These are phyloP conservation scores for Pseudococcus viburni DNA, from an alignment of 2,888 invertebrate species.

Conservation along the genomic window DNA sequence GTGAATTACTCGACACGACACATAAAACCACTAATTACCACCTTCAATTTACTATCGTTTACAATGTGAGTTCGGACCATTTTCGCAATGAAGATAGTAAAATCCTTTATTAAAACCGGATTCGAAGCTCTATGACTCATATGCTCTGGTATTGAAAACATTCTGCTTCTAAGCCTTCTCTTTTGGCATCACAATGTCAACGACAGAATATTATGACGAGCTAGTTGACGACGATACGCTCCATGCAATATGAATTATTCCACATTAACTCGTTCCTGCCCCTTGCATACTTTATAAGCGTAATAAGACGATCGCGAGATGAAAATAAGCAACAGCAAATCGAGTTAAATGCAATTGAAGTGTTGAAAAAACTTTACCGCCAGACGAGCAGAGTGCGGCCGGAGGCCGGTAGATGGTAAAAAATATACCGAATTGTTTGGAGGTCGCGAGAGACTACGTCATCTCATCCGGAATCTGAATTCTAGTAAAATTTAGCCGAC, in stretches of 20 bases:
- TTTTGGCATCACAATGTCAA: not conserved
- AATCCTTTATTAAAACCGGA: conserved; percentile 35
- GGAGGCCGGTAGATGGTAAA: not conserved
- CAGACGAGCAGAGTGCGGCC: not conserved
- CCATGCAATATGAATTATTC: conserved; percentile 11
- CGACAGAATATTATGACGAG: not conserved
- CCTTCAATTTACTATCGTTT: not conserved
- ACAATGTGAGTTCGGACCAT: not conserved
- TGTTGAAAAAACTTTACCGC: conserved; percentile 4
- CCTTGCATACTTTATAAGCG: conserved; percentile 13
- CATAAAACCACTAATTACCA: conserved; percentile 41
- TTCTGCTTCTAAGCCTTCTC: not conserved
- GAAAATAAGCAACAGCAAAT: conserved; percentile 40
- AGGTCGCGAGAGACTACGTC: conserved; percentile 42
- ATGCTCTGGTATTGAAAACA: conserved; percentile 14
- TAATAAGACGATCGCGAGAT: not conserved
- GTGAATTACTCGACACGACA: conserved; percentile 8
- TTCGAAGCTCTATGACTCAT: conserved; percentile 29
- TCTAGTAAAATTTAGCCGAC: not conserved
- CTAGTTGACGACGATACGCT: conserved; percentile 5
- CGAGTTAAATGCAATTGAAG: conserved; percentile 45
- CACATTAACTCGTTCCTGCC: not conserved
- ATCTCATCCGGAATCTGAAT: conserved; percentile 26
- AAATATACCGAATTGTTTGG: conserved; percentile 22
- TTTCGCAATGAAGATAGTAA: not conserved